These are phyloP conservation scores for Drosophila stalkeri DNA, from an alignment of 2,888 invertebrate species.

Conservation along the genomic window DNA sequence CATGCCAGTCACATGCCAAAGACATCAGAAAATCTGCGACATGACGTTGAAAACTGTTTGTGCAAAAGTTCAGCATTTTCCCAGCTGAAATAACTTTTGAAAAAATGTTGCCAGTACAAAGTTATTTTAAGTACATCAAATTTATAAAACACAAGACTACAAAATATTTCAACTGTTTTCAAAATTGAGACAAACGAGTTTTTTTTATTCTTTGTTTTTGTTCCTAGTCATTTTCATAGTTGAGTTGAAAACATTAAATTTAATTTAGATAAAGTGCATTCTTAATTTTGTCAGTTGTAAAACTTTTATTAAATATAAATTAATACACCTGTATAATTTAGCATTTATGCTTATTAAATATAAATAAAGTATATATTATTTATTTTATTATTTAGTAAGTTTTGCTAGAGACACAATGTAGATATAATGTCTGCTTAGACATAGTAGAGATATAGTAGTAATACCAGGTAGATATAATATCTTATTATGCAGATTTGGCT, in stretches of 20 bases:
- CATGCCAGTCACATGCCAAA: slow-evolving; percentile 42
- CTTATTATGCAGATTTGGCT: too few species aligned
- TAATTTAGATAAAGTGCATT: background rate
- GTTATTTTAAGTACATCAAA: slow-evolving; percentile 7
- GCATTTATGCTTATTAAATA: too few species aligned
- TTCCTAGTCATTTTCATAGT: background rate
- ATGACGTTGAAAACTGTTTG: slow-evolving; percentile 26
- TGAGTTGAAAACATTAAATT: background rate
- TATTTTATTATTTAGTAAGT: too few species aligned
- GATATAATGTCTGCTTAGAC: too few species aligned
- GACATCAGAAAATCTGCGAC: slow-evolving; percentile 46
- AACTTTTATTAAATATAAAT: background rate
- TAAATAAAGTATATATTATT: too few species aligned
- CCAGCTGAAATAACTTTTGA: slow-evolving; percentile 22
- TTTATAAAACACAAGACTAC: slow-evolving; percentile 7
- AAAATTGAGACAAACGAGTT: background rate
- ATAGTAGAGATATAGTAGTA: too few species aligned
- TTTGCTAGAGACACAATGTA: too few species aligned
- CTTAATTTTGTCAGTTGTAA: background rate
- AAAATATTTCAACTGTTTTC: background rate
- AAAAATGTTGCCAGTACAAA: slow-evolving; percentile 5
- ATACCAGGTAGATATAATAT: too few species aligned
- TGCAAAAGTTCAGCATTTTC: slow-evolving; percentile 24
- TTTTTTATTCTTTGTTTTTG: too few species aligned
- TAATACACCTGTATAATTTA: too few species aligned